Base-by-base conservation (phyloP, 2,888 invertebrate species). In the Volucella zonaria region DNA sequence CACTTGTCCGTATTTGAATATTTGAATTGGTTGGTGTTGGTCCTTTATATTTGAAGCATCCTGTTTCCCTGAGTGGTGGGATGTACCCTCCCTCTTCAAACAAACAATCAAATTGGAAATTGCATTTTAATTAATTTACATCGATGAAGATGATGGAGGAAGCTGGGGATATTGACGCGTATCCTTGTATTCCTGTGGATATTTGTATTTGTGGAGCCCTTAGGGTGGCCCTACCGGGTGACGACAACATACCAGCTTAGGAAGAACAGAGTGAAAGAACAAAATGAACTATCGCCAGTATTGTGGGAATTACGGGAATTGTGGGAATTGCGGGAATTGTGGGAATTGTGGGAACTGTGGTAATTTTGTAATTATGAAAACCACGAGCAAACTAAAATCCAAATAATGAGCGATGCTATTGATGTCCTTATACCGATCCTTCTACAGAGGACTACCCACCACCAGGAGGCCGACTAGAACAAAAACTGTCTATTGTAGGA, bases 81-180 rank as follows among this genome's bases (percentile, higher is more conserved):
- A 8, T 11, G 12, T 18, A 23, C 11, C 38, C 59, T 23, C 45
- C 45, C 80, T 54, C 64, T 58, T 49, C 61, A 71, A 66, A 70
- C 74, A 70, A 52, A 74, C 58, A 31, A 31, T 31, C 31, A 71
- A 76, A 76, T 71, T 80, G 70, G 64, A 75, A 83, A 83, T 71
- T 80, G 61, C 75, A 80, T 83, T 83, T 80, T 76, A 80, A 85
- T 83, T 83, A 83, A 80, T 80, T 85, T 71, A 61, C 66, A 82
- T 81, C 62, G 64, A 76, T 58, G 64, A 14, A 70, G 64, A 56
- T 67, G 61, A 31, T 40, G 49, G 45, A 71, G 68, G 68, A 74
- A 58, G 40, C 51, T 58, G 51, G 67, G 40, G 42, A 58, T 42
- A 71, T 70, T 56, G 61, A 45, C 61, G 58, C n/a, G 38, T 59